These are phyloP conservation scores for Prionace glauca DNA, from an alignment of 2,797 vertebrate species.

Conservation along the genomic window DNA sequence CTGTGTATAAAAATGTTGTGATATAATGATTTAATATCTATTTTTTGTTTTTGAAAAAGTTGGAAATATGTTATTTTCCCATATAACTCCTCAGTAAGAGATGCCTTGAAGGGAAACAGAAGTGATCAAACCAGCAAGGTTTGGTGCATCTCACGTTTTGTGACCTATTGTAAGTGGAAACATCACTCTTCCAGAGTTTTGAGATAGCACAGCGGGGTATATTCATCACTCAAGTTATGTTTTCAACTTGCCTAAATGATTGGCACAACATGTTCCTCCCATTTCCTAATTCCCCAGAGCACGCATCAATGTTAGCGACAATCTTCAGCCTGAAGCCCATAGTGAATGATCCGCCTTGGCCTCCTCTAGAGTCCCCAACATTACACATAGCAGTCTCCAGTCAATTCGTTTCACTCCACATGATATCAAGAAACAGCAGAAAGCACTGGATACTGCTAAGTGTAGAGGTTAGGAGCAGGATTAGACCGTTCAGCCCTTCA, in stretches of 20 bases:
- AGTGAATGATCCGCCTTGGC: too few relatives aligned
- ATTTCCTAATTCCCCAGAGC: not conserved
- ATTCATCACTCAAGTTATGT: not conserved
- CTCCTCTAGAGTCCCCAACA: too few relatives aligned
- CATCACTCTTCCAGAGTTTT: not conserved
- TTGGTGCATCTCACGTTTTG: not conserved
- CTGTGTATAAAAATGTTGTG: not conserved
- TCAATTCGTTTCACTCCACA: too few relatives aligned
- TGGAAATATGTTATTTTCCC: not conserved
- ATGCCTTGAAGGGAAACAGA: not conserved
- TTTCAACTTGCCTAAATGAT: not conserved
- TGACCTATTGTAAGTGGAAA: not conserved
- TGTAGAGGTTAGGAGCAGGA: too few relatives aligned
- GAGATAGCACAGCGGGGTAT: not conserved
- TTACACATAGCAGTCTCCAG: too few relatives aligned
- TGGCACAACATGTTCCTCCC: not conserved
- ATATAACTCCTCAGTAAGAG: not conserved
- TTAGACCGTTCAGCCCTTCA: too few relatives aligned
- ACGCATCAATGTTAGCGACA: not conserved
- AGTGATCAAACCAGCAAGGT: not conserved
- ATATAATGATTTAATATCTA: not conserved
- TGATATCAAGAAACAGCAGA: too few relatives aligned
- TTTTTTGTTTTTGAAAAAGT: not conserved
- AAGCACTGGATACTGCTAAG: too few relatives aligned
- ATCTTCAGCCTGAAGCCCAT: too few relatives aligned